A percentile compares a stretch with the other conserved stretches of the same genome.
phyloP scores from a whole-genome alignment of 2,888 invertebrate genomes.

The Pyrocoelia pectoralis region DNA sequence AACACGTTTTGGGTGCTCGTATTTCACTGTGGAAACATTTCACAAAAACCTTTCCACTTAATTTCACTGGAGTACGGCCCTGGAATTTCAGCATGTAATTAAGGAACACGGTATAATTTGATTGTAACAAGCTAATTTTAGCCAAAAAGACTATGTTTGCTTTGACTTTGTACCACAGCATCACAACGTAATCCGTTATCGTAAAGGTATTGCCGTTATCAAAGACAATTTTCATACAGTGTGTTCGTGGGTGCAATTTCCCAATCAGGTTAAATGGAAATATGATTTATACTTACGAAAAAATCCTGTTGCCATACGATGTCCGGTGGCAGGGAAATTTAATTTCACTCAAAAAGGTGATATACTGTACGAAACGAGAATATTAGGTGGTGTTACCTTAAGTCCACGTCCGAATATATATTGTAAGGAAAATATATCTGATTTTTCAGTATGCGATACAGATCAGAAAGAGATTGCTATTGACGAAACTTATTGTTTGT shows the following conservation, averaged over 20 bases:
- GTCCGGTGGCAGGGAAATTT: constrained; percentile 97
- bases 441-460: constrained; percentile 94
- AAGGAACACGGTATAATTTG: not conserved
- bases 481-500: constrained; percentile 94
- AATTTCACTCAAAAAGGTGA: constrained; percentile 93
- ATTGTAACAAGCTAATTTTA: constrained; percentile 53
- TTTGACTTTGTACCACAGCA: constrained; percentile 96
- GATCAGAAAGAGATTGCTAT: constrained; percentile 94
- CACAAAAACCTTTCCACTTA: too few relatives aligned
- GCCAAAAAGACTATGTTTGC: constrained; percentile 97
- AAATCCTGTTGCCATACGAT: constrained; percentile 90
- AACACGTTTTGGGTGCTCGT: too few relatives aligned
- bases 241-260: constrained; percentile 94
- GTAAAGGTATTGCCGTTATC: constrained; percentile 87
- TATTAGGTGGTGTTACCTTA: constrained; percentile 93
- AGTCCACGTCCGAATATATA: constrained; percentile 92
- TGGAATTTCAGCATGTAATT: too few relatives aligned
- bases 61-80: too few relatives aligned
- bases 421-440: constrained; percentile 93
- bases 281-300: constrained; percentile 87
- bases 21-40: too few relatives aligned
- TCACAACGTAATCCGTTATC: constrained; percentile 93
- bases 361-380: constrained; percentile 88
- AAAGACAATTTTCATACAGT: constrained; percentile 91
- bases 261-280: constrained; percentile 84